Conservation (phyloP, 2,888 invertebrate genomes). For the Chydorus sphaericus region DNA sequence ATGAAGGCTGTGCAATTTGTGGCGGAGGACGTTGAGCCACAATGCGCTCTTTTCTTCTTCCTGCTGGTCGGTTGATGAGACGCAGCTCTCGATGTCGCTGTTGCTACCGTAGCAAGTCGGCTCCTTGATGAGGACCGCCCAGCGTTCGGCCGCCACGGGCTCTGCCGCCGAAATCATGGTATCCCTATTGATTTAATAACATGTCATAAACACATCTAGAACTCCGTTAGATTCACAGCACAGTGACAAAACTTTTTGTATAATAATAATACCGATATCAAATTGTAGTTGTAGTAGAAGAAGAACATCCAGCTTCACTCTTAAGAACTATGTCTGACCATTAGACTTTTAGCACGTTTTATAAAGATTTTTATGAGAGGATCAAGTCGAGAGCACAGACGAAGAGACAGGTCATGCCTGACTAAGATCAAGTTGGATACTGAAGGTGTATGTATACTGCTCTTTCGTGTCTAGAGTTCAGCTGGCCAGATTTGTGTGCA, state of each 20-base stretch:
- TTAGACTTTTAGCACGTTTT: conserved; percentile 3
- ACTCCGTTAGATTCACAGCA: too few species aligned
- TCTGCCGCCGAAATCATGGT: not conserved
- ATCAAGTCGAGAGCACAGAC: not conserved
- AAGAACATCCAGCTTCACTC: too few species aligned
- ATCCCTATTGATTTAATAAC: not conserved
- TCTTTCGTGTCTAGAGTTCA: not conserved
- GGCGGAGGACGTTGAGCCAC: conserved; percentile 1
- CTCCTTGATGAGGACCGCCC: not conserved
- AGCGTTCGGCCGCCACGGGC: not conserved
- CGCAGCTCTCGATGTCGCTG: not conserved
- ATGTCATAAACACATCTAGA: not conserved
- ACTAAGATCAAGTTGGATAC: not conserved
- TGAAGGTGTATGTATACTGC: not conserved
- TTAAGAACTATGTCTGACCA: not conserved
- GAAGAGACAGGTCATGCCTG: not conserved
- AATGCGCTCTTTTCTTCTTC: too few species aligned
- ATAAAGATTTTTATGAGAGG: not conserved
- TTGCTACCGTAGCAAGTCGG: not conserved
- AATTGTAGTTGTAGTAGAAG: too few species aligned
- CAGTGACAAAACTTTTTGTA: too few species aligned
- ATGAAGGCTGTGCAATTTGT: not conserved
- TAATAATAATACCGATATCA: too few species aligned
- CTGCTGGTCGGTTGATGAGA: too few species aligned
- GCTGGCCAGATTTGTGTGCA: conserved; percentile 1